These are phyloP conservation scores for Gymnocephalus cernua DNA, from an alignment of 2,113 vertebrate species.

Conservation along the genomic window DNA sequence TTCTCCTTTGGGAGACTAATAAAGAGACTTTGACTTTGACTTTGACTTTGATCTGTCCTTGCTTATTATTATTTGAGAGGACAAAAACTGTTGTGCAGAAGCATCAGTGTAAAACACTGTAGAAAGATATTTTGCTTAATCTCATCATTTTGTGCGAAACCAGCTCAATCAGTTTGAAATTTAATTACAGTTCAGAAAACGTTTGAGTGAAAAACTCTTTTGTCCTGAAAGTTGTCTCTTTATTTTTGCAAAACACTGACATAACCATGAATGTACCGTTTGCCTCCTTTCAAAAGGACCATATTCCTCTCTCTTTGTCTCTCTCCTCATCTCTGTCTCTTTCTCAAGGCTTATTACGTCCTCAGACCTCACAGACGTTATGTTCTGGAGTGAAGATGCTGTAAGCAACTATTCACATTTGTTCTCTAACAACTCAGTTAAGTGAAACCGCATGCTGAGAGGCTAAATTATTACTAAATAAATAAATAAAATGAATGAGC, in stretches of 20 bases:
- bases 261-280: conserved; percentile 15
- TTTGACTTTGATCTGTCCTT: too few relatives aligned
- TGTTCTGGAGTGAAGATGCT: conserved; percentile 50
- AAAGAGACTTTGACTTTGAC: too few relatives aligned
- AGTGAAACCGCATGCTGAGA: conserved; percentile 44
- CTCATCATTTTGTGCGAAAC: background rate
- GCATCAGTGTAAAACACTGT: background rate
- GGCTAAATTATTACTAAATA: background rate
- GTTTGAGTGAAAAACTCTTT: background rate
- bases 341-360: conserved; percentile 60
- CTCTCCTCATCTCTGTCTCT: conserved; percentile 16
- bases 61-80: background rate
- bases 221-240: background rate
- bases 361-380: conserved; percentile 34
- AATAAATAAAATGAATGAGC: background rate
- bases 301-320: background rate
- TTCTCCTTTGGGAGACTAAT: too few relatives aligned
- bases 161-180: conserved; percentile 3
- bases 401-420: conserved; percentile 60
- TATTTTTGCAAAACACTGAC: too few relatives aligned
- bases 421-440: conserved; percentile 46
- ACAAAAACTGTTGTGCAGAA: background rate
- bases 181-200: background rate
- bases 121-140: background rate
- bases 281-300: conserved; percentile 22